phyloP scores from a whole-genome alignment of 2,888 invertebrate genomes.

The Leptothorax acervorum region DNA sequence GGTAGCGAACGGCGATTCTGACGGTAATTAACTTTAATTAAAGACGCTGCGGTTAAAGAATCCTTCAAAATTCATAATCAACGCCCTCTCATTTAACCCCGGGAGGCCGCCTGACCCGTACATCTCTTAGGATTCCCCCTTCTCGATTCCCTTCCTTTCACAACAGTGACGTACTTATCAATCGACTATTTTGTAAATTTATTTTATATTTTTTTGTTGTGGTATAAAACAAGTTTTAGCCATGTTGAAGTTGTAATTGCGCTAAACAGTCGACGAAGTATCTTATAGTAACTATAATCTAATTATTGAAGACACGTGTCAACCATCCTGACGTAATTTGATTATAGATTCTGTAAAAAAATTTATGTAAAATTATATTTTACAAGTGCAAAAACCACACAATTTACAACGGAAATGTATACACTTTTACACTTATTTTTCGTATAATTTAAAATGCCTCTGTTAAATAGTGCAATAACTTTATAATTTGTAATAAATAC shows the following conservation, averaged over 20 bases:
- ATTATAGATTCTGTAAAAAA: not conserved
- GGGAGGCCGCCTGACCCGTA: slow-evolving; percentile 52
- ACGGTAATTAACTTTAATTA: slow-evolving; percentile 77
- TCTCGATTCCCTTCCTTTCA: slow-evolving; percentile 23
- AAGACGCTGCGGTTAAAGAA: slow-evolving; percentile 73
- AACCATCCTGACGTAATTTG: not conserved
- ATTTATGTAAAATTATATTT: not conserved
- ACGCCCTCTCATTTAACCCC: slow-evolving; percentile 74
- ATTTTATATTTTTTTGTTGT: not conserved
- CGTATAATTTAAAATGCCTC: not conserved
- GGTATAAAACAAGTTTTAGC: not conserved
- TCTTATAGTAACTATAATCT: not conserved
- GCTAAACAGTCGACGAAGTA: not conserved
- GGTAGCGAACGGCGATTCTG: slow-evolving; percentile 71
- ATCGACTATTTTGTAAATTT: slow-evolving; percentile 20
- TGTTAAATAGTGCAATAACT: not conserved
- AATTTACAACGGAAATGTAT: not conserved
- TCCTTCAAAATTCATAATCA: slow-evolving; percentile 73
- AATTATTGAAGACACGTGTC: not conserved
- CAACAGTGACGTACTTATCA: slow-evolving; percentile 55
- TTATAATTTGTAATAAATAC: not conserved
- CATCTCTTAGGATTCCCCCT: not conserved
- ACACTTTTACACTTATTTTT: not conserved
- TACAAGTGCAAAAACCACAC: not conserved
- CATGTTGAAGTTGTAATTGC: not conserved